Conservation (phyloP, 2,113 vertebrate genomes). For the Scolopax mira region DNA sequence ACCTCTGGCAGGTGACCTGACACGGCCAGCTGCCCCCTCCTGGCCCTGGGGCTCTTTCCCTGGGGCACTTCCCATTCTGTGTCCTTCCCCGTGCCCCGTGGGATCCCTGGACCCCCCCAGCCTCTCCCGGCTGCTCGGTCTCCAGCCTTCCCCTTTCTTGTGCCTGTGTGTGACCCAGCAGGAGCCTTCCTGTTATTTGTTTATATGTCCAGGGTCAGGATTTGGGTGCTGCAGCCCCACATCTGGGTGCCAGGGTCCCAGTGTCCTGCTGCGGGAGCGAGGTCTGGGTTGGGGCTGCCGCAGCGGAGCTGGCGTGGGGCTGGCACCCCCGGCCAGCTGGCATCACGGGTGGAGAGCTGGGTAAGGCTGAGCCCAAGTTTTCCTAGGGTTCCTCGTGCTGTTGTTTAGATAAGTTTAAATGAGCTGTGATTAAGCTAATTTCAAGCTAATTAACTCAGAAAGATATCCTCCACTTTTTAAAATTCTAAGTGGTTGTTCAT, state of each 20-base stretch:
- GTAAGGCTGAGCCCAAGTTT: conserved; percentile 65
- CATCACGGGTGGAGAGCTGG: not conserved
- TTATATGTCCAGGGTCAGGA: not conserved
- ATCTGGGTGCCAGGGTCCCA: not conserved
- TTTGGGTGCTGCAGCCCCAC: not conserved
- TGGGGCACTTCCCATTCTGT: not conserved
- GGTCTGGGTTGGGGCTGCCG: not conserved
- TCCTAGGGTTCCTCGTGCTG: conserved; percentile 76
- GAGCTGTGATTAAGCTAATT: conserved; percentile 87
- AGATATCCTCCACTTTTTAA: conserved; percentile 81
- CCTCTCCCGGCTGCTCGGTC: not conserved
- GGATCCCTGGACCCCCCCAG: not conserved
- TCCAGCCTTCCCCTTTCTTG: not conserved
- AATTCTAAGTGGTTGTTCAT: conserved; percentile 80
- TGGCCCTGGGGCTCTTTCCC: not conserved
- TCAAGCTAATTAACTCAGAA: conserved; percentile 84
- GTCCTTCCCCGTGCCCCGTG: rapidly evolving
- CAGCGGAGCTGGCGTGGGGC: not conserved
- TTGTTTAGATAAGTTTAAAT: conserved; percentile 89
- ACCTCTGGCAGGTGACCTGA: not conserved
- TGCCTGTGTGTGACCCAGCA: not conserved
- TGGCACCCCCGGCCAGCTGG: not conserved
- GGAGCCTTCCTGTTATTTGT: not conserved
- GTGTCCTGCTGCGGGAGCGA: too few species aligned
- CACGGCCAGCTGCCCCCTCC: rapidly evolving